These are phyloP conservation scores for Megamerina dolium DNA, from an alignment of 2,888 invertebrate genomes.

Conservation along the genomic window DNA sequence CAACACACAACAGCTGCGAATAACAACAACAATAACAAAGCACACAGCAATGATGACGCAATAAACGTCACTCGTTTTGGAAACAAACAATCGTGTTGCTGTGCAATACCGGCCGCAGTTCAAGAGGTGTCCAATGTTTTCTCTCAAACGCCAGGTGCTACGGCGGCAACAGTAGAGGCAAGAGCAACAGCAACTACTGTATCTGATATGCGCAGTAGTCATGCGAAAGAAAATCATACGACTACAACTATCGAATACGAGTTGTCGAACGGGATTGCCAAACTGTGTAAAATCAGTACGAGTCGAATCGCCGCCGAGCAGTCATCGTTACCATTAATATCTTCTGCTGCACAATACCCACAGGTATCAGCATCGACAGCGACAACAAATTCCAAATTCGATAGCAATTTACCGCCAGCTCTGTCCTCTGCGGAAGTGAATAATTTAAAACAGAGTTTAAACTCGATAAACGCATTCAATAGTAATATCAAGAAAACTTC, in stretches of 20 bases:
- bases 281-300: slow-evolving; percentile 44
- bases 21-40: slow-evolving; percentile 8
- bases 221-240: slow-evolving; percentile 41
- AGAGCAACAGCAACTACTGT: slow-evolving; percentile 14
- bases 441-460: slow-evolving; percentile 20
- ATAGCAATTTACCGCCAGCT: slow-evolving; percentile 18
- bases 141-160: not conserved
- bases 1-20: slow-evolving; percentile 17
- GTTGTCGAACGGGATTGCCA: slow-evolving; percentile 41
- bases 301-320: slow-evolving; percentile 36
- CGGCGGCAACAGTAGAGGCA: slow-evolving; percentile 2
- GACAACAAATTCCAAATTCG: slow-evolving; percentile 12
- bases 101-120: too few relatives aligned
- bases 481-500: not conserved
- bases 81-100: slow-evolving; percentile 17
- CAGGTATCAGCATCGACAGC: slow-evolving; percentile 20
- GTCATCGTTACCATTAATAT: slow-evolving; percentile 22
- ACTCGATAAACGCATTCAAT: slow-evolving; percentile 18
- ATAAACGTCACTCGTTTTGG: slow-evolving; percentile 17
- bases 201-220: slow-evolving; percentile 22
- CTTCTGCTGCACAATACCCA: slow-evolving; percentile 20
- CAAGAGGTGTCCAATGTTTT: too few relatives aligned
- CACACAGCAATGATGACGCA: slow-evolving; percentile 23
- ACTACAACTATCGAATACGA: slow-evolving; percentile 45
- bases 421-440: slow-evolving; percentile 20